phyloP scores from a whole-genome alignment of 2,797 vertebrate genomes.

The Pseudomugil gertrudae region DNA sequence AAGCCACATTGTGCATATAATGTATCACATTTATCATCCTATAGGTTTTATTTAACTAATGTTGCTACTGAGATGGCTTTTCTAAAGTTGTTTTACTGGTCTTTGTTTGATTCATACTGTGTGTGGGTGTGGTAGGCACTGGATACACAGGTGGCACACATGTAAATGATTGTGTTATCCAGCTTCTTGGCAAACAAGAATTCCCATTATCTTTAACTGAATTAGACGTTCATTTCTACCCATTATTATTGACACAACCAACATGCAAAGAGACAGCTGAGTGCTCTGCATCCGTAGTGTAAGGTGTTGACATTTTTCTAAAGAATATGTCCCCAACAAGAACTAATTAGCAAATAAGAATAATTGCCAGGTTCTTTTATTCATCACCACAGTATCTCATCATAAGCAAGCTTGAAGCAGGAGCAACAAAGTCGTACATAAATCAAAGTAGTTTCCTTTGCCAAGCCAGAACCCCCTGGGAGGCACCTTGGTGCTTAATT shows the following conservation, averaged over 20 bases:
- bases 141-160: background rate
- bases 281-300: conserved; percentile 52
- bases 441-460: conserved; percentile 86
- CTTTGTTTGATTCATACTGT: conserved; percentile 25
- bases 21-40: conserved; percentile 3
- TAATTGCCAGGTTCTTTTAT: conserved; percentile 74
- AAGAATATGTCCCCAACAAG: conserved; percentile 70
- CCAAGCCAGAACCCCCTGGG: conserved; percentile 81
- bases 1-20: background rate
- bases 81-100: conserved; percentile 26
- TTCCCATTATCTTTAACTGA: conserved; percentile 15
- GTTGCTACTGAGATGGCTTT: conserved; percentile 9
- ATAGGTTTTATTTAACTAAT: conserved; percentile 17
- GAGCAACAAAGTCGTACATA: conserved; percentile 84
- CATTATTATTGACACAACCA: conserved; percentile 4
- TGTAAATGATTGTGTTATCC: conserved; percentile 32
- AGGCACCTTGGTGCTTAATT: conserved; percentile 86
- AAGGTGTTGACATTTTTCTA: conserved; percentile 54
- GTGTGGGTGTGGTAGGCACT: conserved; percentile 4
- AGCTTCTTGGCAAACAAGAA: conserved; percentile 17
- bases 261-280: conserved; percentile 44
- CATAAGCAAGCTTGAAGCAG: conserved; percentile 81
- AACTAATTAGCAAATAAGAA: conserved; percentile 85
- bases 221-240: conserved; percentile 20
- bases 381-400: conserved; percentile 75